These are phyloP conservation scores for Gymnoscopelus braueri DNA, from an alignment of 2,797 vertebrate genomes.

Conservation along the genomic window DNA sequence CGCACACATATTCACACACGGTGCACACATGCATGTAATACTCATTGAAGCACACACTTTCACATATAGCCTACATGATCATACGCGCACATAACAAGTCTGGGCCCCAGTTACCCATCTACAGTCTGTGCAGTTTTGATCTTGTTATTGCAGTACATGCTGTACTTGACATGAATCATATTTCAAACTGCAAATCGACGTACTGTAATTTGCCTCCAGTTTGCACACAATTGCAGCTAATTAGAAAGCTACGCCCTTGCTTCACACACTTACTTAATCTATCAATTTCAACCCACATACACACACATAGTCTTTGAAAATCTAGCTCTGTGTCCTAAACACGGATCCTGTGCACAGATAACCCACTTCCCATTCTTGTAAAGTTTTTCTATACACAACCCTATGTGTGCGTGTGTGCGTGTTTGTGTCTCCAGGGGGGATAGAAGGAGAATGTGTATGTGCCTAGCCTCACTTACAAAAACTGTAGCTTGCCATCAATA, in stretches of 20 bases:
- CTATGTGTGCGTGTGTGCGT: conserved; percentile 19
- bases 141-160: not conserved
- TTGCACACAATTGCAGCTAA: too few relatives aligned
- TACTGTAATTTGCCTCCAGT: too few relatives aligned
- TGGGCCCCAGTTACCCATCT: too few relatives aligned
- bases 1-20: not conserved
- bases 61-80: not conserved
- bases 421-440: not conserved
- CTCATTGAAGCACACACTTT: not conserved
- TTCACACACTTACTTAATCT: not conserved
- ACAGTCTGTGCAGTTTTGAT: too few relatives aligned
- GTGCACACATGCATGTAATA: conserved; percentile 4
- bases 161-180: too few relatives aligned
- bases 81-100: too few relatives aligned
- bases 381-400: conserved; percentile 46
- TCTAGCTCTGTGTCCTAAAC: conserved; percentile 29
- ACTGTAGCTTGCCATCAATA: conserved; percentile 35
- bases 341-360: conserved; percentile 41
- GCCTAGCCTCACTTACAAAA: conserved; percentile 33
- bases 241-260: not conserved
- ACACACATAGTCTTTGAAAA: conserved; percentile 4
- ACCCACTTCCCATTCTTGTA: conserved; percentile 37
- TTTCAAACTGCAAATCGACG: too few relatives aligned
- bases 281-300: not conserved
- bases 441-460: conserved; percentile 2